These are phyloP conservation scores for Nysson spinosus DNA, from an alignment of 2,888 invertebrate species.

Conservation along the genomic window DNA sequence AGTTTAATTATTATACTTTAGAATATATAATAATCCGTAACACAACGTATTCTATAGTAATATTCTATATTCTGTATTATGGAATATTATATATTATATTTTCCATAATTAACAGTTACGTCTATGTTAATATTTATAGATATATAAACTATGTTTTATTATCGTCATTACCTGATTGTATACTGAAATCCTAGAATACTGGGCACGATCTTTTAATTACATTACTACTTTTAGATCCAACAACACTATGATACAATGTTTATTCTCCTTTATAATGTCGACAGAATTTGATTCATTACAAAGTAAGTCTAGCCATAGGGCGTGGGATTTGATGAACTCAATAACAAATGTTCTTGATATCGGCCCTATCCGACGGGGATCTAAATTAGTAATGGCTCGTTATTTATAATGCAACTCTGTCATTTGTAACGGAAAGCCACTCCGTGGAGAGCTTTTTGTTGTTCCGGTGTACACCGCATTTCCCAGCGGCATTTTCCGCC, in stretches of 20 bases:
- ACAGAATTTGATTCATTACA: background rate
- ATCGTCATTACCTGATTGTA: background rate
- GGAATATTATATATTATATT: too few species aligned
- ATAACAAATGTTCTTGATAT: slow-evolving; percentile 33
- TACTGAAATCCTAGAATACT: background rate
- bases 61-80: too few species aligned
- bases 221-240: too few species aligned
- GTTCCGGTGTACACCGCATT: slow-evolving; percentile 10
- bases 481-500: slow-evolving; percentile 38
- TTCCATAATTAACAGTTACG: too few species aligned
- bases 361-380: slow-evolving; percentile 47
- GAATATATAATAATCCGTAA: too few species aligned
- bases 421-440: slow-evolving; percentile 29
- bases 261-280: too few species aligned
- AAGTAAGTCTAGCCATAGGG: background rate
- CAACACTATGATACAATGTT: too few species aligned
- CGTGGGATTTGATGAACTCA: background rate
- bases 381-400: slow-evolving; percentile 55
- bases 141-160: too few species aligned
- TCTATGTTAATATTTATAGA: too few species aligned
- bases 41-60: too few species aligned
- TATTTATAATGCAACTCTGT: slow-evolving; percentile 49
- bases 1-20: too few species aligned
- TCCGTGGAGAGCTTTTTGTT: slow-evolving; percentile 22
- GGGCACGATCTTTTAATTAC: too few species aligned